Percentiles rank a stretch among this genome's conserved stretches.
Conservation (phyloP, 2,113 vertebrate genomes). For the Callorhinus ursinus region DNA sequence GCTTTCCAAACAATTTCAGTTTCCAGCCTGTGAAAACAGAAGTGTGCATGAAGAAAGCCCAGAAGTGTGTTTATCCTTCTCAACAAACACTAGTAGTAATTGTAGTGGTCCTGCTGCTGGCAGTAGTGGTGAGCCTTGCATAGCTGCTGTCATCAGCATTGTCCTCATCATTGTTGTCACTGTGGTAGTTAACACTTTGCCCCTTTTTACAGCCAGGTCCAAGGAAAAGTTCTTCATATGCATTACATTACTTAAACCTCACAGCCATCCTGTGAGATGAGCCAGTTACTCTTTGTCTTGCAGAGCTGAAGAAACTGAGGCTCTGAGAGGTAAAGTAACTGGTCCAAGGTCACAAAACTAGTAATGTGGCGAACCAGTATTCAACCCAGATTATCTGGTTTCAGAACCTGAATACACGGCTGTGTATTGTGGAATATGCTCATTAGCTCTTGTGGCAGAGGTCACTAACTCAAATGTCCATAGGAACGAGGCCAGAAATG, state of each 20-base stretch:
- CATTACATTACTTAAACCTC: neutral
- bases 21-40: slow-evolving; percentile 49
- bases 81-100: neutral
- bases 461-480: neutral
- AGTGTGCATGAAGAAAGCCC: neutral
- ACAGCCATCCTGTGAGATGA: neutral
- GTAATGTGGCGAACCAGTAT: neutral
- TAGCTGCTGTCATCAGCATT: neutral
- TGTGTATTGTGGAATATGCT: neutral
- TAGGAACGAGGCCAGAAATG: neutral
- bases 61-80: neutral
- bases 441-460: neutral
- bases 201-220: neutral
- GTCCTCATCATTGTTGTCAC: neutral
- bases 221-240: neutral
- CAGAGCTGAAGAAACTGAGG: neutral
- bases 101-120: neutral
- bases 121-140: neutral
- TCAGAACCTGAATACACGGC: neutral
- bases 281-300: neutral
- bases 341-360: neutral
- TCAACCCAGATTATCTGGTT: neutral
- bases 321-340: neutral
- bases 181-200: neutral
- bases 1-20: slow-evolving; percentile 23